Conservation (phyloP, 2,888 invertebrate genomes). For the Diarsia dahlii region DNA sequence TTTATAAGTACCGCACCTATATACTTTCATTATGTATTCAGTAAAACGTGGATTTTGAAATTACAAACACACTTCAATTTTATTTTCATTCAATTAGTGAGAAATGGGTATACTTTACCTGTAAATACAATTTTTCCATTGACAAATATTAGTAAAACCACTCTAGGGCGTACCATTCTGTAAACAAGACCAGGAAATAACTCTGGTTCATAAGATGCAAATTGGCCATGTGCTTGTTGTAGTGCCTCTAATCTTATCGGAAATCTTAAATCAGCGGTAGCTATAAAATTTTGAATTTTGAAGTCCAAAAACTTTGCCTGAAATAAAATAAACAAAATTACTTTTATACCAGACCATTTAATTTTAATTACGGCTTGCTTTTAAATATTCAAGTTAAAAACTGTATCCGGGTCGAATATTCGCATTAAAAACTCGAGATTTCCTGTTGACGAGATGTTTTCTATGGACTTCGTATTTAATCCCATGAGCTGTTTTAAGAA, state of each 20-base stretch:
- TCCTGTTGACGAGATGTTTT: neutral
- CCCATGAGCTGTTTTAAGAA: neutral
- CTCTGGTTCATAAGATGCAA: conserved; percentile 98
- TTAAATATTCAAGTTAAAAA: neutral
- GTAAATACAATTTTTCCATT: conserved; percentile 99
- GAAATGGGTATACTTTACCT: conserved; percentile 76
- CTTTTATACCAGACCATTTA: neutral
- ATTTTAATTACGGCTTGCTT: neutral
- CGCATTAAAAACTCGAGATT: neutral
- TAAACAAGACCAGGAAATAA: conserved; percentile 99
- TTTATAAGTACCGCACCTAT: no score
- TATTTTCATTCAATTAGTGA: no score
- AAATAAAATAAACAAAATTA: conserved; percentile 62
- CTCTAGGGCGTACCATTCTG: conserved; percentile 98
- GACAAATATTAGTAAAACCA: conserved; percentile 99
- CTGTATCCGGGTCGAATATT: neutral
- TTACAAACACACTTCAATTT: no score
- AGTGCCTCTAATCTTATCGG: conserved; percentile 94
- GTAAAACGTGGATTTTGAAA: no score
- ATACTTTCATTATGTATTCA: no score
- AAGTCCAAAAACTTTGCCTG: conserved; percentile 94
- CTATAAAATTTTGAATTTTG: conserved; percentile 95
- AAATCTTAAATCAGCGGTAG: conserved; percentile 94
- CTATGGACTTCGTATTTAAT: neutral
- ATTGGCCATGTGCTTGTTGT: conserved; percentile 94